Evolutionary conservation across 2,888 invertebrate genomes (phyloP), one percentile per base, ranked within the genome.

Genomic region (Embidobia sp.): DNA sequence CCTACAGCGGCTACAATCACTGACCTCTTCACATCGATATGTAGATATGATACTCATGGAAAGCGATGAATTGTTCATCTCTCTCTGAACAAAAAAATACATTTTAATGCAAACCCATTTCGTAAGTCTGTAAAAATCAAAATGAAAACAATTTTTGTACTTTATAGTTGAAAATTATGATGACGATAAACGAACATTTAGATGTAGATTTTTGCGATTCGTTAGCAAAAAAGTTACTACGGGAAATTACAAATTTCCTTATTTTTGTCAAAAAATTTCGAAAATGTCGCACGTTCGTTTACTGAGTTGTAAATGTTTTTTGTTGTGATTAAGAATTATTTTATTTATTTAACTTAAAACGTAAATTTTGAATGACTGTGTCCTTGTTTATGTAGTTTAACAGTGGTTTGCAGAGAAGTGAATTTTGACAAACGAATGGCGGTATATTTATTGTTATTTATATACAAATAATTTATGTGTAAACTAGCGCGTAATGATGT

Each of bases 1-100:
- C 86, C 10, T 88, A 85, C 74, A 83, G 85, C 2, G 87, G 86
- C 15, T 88, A 89, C 51, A 87, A 88, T 66, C 87, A 82, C 59
- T 85, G 83, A 70, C 78, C 51, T 16, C 19, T 6, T 40, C 16
- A 16, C 16, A 6, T 6, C 11, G 26, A 18, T 29, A 26, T 27
- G 46, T 44, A 64, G 44, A 66, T 55, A 7, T 6, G 35, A 75
- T 57, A 63, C 11, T 57, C 29, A 5, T 29, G 15, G 31, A 70
- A 77, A 61, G 63, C 33, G 57, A 66, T 64, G 49, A 48, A n/a
- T 19, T 35, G 57, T 55, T 63, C 26, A 49, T 64, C 66, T 51
- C 51, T 13, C 44, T 59, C 40, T 27, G 10, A 8, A 27, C 27
- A 19, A 15, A 53, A 27, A 46, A 53, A 53, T 53, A 51, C 18